Evolutionary conservation across 2,797 vertebrate genomes (phyloP).

Genomic region (Gadopsis bispinosus): DNA sequence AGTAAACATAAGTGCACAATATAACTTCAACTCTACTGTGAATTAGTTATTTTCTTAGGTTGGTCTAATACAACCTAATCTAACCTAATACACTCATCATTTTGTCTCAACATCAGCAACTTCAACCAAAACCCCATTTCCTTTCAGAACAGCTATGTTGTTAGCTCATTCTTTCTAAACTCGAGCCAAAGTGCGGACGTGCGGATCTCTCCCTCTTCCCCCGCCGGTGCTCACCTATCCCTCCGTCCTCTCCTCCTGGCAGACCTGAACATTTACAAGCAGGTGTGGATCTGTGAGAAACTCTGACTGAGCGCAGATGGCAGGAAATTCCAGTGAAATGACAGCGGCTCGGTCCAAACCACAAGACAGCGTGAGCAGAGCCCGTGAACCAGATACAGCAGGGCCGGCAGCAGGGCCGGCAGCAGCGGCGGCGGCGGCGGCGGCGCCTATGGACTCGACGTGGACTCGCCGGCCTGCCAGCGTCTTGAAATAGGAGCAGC

Average conservation of each 20-base stretch:
- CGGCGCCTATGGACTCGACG: conserved; percentile 44
- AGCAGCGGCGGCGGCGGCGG: conserved; percentile 30
- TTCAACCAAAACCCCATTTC: conserved; percentile 11
- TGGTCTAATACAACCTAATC: neutral
- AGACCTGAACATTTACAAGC: conserved; percentile 90
- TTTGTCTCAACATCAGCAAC: neutral
- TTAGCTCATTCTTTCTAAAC: conserved; percentile 1
- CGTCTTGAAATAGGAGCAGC: conserved; percentile 71
- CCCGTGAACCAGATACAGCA: conserved; percentile 58
- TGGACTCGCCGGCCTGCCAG: conserved; percentile 48
- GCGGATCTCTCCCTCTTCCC: conserved; percentile 7
- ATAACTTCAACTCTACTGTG: neutral
- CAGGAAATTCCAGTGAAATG: conserved; percentile 97
- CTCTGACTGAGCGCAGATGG: conserved; percentile 91
- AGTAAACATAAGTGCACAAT: conserved; percentile 15
- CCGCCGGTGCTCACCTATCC: conserved; percentile 57
- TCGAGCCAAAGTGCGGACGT: neutral
- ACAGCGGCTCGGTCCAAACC: conserved; percentile 94
- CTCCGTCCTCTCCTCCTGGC: conserved; percentile 83
- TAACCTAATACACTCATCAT: neutral
- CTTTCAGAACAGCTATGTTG: neutral
- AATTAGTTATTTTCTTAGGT: conserved; percentile 11
- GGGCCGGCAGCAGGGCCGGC: conserved; percentile 18
- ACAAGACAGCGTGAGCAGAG: conserved; percentile 88
- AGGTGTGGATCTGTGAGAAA: conserved; percentile 96